A percentile compares a stretch with the other conserved stretches of the same genome.
phyloP scores from a whole-genome alignment of 2,113 vertebrate species.

The Odocoileus virginianus region DNA sequence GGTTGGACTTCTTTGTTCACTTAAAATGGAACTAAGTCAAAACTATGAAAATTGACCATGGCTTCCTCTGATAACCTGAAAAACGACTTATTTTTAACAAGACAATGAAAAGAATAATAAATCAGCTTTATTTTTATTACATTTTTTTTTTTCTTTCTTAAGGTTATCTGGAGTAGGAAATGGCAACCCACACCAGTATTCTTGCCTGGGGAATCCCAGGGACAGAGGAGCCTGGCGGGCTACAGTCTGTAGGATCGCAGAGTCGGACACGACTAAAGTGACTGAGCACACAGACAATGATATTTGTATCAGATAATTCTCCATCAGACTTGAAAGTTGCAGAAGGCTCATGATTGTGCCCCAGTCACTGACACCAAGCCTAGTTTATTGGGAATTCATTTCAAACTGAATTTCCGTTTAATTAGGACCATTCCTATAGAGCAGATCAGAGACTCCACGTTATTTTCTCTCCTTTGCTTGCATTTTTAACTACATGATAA shows the following conservation, averaged over 20 bases:
- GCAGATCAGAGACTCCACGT: background rate
- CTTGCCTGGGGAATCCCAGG: background rate
- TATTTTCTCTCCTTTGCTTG: background rate
- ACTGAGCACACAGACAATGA: background rate
- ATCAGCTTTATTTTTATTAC: background rate
- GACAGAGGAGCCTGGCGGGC: background rate
- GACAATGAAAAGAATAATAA: background rate
- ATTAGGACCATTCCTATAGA: background rate
- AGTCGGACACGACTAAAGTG: background rate
- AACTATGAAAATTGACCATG: background rate
- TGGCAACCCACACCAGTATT: background rate
- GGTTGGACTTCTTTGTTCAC: background rate
- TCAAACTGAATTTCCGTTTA: background rate
- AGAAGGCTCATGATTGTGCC: background rate
- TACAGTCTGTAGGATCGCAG: background rate
- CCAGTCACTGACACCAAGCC: background rate
- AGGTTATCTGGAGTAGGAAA: background rate
- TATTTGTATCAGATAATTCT: background rate
- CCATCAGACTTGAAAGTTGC: background rate
- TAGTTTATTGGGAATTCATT: background rate
- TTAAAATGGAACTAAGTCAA: constrained; percentile 37
- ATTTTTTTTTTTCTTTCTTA: background rate
- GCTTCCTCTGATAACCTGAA: background rate
- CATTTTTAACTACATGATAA: background rate
- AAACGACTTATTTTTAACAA: background rate